Conservation (phyloP, 2,113 vertebrate species). For the Antechinus stuartii region DNA sequence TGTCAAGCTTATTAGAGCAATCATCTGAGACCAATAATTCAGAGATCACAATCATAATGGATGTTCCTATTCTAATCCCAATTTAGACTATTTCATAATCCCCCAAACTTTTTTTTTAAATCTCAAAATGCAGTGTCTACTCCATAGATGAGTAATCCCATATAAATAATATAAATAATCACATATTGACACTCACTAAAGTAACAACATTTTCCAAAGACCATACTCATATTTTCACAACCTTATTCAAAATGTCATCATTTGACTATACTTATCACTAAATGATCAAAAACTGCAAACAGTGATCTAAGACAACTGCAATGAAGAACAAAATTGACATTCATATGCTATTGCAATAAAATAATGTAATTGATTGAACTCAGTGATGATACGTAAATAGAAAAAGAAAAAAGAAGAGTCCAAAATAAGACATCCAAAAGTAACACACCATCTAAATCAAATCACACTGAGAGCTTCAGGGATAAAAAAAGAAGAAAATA, state of each 20-base stretch:
- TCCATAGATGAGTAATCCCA: neutral
- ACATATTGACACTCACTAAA: neutral
- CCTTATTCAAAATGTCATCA: neutral
- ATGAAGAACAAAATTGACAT: neutral
- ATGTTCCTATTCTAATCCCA: neutral
- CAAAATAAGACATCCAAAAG: too few relatives aligned
- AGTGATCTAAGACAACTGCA: neutral
- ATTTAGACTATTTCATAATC: neutral
- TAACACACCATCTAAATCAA: too few relatives aligned
- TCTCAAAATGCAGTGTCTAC: neutral
- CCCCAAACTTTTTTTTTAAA: neutral
- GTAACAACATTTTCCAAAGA: neutral
- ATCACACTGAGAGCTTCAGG: too few relatives aligned
- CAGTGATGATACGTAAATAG: neutral
- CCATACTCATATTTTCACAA: neutral
- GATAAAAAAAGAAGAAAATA: too few relatives aligned
- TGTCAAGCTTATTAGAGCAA: neutral
- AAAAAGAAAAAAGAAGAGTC: neutral
- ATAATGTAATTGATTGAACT: neutral
- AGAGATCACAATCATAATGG: neutral
- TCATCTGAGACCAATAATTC: neutral
- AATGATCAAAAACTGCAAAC: neutral
- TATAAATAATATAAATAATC: neutral
- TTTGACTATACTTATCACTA: neutral
- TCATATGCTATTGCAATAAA: neutral